Evolutionary conservation across 1,140 invertebrate genomes (phyloP).

Genomic region (Pseudobourletiella spinata): DNA sequence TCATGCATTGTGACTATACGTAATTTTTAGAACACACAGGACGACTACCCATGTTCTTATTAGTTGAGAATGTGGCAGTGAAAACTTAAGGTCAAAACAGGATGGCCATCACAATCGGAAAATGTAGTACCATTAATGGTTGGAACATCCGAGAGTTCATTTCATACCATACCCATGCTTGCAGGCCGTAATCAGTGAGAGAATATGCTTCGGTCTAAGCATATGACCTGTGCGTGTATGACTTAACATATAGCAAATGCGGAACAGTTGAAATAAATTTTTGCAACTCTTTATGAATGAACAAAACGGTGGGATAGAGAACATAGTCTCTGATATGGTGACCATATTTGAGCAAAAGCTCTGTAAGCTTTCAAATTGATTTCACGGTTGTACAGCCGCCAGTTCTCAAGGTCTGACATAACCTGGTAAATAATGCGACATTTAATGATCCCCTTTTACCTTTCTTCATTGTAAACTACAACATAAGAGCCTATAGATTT

Average conservation of each 20-base stretch:
- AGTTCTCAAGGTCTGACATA: not conserved
- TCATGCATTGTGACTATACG: too few species aligned
- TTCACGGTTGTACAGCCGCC: not conserved
- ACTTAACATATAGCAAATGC: not conserved
- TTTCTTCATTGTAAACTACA: not conserved
- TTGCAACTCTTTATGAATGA: not conserved
- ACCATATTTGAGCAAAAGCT: conserved; percentile 6
- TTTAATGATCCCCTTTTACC: not conserved
- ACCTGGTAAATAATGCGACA: not conserved
- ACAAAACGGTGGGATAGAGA: not conserved
- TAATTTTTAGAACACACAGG: too few species aligned
- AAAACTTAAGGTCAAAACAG: too few species aligned
- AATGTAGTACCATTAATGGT: too few species aligned
- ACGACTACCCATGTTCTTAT: too few species aligned
- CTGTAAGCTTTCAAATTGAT: conserved; percentile 11
- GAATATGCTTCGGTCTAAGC: too few species aligned
- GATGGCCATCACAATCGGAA: too few species aligned
- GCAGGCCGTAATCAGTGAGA: too few species aligned
- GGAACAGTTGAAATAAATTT: not conserved
- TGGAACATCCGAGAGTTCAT: too few species aligned
- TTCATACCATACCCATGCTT: too few species aligned
- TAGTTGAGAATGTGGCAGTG: too few species aligned
- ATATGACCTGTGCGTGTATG: too few species aligned
- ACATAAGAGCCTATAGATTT: not conserved
- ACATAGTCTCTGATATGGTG: not conserved